Evolutionary conservation across 1,140 invertebrate genomes (phyloP).

Genomic region (Tetranychus urticae): DNA sequence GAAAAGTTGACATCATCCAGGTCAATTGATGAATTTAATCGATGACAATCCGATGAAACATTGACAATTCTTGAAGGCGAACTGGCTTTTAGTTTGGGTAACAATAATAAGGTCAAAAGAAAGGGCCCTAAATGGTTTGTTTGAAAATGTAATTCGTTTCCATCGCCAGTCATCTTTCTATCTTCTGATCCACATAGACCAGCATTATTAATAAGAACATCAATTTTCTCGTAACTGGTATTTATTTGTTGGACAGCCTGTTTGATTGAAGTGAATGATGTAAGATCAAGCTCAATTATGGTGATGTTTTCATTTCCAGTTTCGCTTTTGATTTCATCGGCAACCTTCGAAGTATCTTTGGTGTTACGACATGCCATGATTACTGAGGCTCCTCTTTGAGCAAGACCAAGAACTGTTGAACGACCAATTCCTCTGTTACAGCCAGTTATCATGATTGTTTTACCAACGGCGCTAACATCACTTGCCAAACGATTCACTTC

Average conservation of each 20-base stretch:
- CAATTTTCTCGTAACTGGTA: constrained; percentile 21
- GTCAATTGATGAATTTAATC: constrained; percentile 26
- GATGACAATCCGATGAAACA: not conserved
- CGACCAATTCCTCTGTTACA: constrained; percentile 66
- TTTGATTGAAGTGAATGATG: constrained; percentile 44
- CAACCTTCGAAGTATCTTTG: not conserved
- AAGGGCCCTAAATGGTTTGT: constrained; percentile 15
- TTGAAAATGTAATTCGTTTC: constrained; percentile 13
- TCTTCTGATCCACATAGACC: constrained; percentile 21
- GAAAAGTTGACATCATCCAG: constrained; percentile 41
- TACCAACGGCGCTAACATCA: constrained; percentile 24
- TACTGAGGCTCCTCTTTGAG: constrained; percentile 9
- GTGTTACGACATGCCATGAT: constrained; percentile 6
- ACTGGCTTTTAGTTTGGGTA: constrained; percentile 16
- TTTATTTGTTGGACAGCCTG: constrained; percentile 35
- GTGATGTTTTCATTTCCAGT: constrained; percentile 23
- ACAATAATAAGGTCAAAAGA: constrained; percentile 12
- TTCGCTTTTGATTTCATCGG: too few species aligned
- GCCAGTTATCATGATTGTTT: constrained; percentile 61
- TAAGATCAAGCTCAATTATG: constrained; percentile 47
- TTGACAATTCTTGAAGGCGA: constrained; percentile 22
- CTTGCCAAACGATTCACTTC: not conserved
- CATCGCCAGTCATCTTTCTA: constrained; percentile 10
- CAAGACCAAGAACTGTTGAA: constrained; percentile 9
- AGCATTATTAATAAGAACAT: constrained; percentile 73